Evolutionary conservation across 1,140 invertebrate genomes (phyloP).

Genomic region (Maniola jurtina): DNA sequence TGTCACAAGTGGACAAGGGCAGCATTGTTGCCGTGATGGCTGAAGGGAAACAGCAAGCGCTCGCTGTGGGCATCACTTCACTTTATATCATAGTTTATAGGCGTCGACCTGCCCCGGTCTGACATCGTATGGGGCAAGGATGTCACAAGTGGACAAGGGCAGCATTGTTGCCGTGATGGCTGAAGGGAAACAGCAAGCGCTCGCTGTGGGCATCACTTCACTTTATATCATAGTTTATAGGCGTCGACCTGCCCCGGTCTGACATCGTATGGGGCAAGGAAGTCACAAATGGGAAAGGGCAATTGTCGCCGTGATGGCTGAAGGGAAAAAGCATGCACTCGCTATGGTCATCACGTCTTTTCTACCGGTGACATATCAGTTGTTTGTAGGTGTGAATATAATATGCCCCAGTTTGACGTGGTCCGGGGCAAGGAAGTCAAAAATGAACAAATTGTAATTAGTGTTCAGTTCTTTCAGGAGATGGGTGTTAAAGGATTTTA

Average conservation of each 20-base stretch:
- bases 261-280: conserved; percentile 96
- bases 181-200: conserved; percentile 97
- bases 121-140: conserved; percentile 96
- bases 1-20: conserved; percentile 91
- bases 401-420: not conserved
- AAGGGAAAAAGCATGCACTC: conserved; percentile 97
- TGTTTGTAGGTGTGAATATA: not conserved
- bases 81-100: conserved; percentile 84
- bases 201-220: conserved; percentile 95
- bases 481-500: too few species aligned
- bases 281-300: conserved; percentile 91
- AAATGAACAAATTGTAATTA: not conserved
- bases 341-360: conserved; percentile 93
- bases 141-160: conserved; percentile 91
- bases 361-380: conserved; percentile 96
- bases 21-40: conserved; percentile 98
- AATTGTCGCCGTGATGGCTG: conserved; percentile 98
- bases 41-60: conserved; percentile 97
- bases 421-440: not conserved
- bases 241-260: conserved; percentile 98
- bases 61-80: conserved; percentile 95
- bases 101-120: conserved; percentile 98
- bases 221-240: conserved; percentile 84
- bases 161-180: conserved; percentile 98
- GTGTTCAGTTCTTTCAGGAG: too few species aligned